Percentiles rank a stretch among this genome's conserved stretches.
These are phyloP conservation scores for Dynastes hyllus DNA, from an alignment of 2,888 invertebrate genomes.

Conservation along the genomic window DNA sequence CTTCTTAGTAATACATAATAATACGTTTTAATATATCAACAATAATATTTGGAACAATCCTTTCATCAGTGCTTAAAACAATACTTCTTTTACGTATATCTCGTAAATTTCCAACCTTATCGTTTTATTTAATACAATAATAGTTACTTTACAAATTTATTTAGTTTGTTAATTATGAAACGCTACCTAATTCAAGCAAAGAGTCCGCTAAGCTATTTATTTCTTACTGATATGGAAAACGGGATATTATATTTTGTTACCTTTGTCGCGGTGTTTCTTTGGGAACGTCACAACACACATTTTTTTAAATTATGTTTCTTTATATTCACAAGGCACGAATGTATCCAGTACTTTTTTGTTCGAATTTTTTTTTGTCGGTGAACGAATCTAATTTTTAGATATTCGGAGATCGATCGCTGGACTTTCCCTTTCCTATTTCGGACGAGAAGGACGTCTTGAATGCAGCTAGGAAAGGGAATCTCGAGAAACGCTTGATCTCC, in stretches of 20 bases:
- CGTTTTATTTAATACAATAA: slow-evolving; percentile 10
- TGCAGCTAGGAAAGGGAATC: too few species aligned
- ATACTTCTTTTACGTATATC: slow-evolving; percentile 13
- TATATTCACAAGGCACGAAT: slow-evolving; percentile 67
- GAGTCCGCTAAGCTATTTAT: slow-evolving; percentile 62
- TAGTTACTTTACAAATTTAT: slow-evolving; percentile 6
- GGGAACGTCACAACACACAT: slow-evolving; percentile 66
- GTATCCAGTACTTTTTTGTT: slow-evolving; percentile 67
- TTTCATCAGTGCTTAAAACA: slow-evolving; percentile 48
- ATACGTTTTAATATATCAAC: too few species aligned
- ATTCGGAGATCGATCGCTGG: background rate
- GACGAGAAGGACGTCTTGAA: too few species aligned
- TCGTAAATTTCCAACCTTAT: background rate
- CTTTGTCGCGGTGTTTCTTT: slow-evolving; percentile 35
- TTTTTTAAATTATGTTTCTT: slow-evolving; percentile 42
- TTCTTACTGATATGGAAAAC: slow-evolving; percentile 59
- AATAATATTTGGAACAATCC: slow-evolving; percentile 38
- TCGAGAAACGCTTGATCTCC: too few species aligned
- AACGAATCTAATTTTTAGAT: background rate
- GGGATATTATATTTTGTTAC: slow-evolving; percentile 47
- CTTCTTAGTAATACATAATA: too few species aligned
- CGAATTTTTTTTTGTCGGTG: background rate
- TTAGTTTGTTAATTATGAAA: background rate
- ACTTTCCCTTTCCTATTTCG: too few species aligned
- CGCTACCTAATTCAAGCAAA: slow-evolving; percentile 60